Evolutionary conservation across 2,888 invertebrate genomes (phyloP).

Genomic region (Germaria angustata): DNA sequence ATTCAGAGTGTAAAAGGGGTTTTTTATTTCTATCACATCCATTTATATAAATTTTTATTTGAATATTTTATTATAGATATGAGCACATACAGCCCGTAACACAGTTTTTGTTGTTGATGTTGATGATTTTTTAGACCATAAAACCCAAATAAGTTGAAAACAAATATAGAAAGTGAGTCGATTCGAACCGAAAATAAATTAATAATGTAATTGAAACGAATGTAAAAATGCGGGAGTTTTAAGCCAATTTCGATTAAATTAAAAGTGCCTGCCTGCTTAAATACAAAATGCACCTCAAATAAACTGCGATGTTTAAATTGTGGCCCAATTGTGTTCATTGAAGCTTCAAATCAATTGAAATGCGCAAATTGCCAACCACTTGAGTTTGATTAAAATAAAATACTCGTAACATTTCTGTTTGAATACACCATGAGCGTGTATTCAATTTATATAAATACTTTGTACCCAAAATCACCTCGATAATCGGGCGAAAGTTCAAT

Average conservation of each 20-base stretch:
- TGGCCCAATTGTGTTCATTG: not conserved
- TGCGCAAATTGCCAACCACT: slow-evolving; percentile 28
- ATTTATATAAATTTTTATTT: not conserved
- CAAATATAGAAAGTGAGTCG: slow-evolving; percentile 38
- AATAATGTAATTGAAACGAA: slow-evolving; percentile 19
- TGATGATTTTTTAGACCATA: slow-evolving; percentile 58
- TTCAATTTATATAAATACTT: no score
- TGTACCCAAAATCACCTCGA: no score
- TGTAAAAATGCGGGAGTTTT: slow-evolving; percentile 54
- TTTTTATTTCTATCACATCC: not conserved
- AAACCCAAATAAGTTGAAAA: slow-evolving; percentile 54
- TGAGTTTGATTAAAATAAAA: slow-evolving; percentile 49
- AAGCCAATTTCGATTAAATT: slow-evolving; percentile 62
- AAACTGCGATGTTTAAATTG: not conserved
- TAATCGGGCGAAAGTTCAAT: no score
- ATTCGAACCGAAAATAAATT: not conserved
- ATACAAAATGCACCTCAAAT: slow-evolving; percentile 17
- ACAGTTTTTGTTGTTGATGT: slow-evolving; percentile 14
- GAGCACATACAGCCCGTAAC: not conserved
- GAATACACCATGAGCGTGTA: no score
- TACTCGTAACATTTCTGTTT: slow-evolving; percentile 4
- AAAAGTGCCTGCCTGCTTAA: slow-evolving; percentile 56
- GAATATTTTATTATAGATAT: no score
- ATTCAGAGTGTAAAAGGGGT: slow-evolving; percentile 21
- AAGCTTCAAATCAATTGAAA: slow-evolving; percentile 13